phyloP scores from a whole-genome alignment of 2,797 vertebrate genomes.

The Falco novaeseelandiae region DNA sequence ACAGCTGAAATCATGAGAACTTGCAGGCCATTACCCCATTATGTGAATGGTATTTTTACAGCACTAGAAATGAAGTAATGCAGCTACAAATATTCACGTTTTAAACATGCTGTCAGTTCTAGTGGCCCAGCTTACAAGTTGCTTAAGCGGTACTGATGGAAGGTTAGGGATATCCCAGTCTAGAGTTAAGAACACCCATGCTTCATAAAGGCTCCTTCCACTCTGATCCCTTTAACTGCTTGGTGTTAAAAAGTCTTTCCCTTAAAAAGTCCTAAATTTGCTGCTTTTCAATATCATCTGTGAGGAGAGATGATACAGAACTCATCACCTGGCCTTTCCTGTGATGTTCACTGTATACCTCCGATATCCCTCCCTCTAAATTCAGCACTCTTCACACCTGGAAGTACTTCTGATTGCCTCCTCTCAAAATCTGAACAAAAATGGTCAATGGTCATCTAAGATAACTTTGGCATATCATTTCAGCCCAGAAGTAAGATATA shows the following conservation, averaged over 20 bases:
- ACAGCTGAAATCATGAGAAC: constrained; percentile 49
- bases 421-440: background rate
- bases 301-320: background rate
- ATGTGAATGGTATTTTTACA: constrained; percentile 53
- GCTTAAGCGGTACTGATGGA: background rate
- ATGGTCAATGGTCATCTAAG: background rate
- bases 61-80: constrained; percentile 44
- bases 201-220: background rate
- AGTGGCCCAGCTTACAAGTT: background rate
- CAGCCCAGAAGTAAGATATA: background rate
- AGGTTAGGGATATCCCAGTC: background rate
- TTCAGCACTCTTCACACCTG: background rate
- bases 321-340: background rate
- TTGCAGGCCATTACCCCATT: constrained; percentile 47
- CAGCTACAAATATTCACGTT: constrained; percentile 41
- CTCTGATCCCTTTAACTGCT: background rate
- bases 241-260: background rate
- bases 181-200: background rate
- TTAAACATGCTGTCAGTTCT: background rate
- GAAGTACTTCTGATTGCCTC: background rate
- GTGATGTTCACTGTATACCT: background rate
- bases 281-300: background rate
- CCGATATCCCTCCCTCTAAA: background rate
- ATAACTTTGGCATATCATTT: background rate
- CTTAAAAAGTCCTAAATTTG: background rate